Conservation (phyloP, 2,797 vertebrate species). For the Diplodus sargus region DNA sequence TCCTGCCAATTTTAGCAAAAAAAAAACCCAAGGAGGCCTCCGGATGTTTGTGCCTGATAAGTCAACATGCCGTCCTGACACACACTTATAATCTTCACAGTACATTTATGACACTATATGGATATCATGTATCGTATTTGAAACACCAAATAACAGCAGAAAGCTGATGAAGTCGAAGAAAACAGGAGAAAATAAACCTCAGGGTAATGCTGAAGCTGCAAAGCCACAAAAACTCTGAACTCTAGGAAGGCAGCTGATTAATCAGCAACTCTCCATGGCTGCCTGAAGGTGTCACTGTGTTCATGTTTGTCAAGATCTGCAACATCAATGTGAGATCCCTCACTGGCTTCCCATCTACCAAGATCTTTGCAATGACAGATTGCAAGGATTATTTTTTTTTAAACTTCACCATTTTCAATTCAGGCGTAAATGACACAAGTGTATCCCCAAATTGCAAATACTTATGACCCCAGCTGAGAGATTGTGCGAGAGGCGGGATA, state of each 20-base stretch:
- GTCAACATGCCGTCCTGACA: neutral
- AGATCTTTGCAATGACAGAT: neutral
- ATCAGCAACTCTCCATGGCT: neutral
- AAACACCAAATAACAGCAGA: neutral
- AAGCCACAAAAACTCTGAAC: neutral
- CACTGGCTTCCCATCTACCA: neutral
- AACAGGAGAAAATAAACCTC: neutral
- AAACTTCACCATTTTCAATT: neutral
- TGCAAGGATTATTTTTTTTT: neutral
- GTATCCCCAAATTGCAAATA: neutral
- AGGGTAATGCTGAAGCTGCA: neutral
- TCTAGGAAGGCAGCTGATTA: neutral
- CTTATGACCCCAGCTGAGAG: neutral
- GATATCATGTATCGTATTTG: neutral
- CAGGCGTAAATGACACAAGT: neutral
- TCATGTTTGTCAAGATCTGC: neutral
- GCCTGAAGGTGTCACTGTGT: constrained; percentile 37
- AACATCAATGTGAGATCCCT: neutral
- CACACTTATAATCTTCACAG: neutral
- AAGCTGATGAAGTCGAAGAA: neutral
- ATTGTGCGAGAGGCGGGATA: too few species aligned
- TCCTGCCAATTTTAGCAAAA: neutral
- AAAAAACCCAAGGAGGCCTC: neutral
- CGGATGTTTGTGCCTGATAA: neutral
- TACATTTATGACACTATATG: neutral